Evolutionary conservation across 2,888 invertebrate genomes (phyloP).

Genomic region (Liopterus haemorrhoidalis): DNA sequence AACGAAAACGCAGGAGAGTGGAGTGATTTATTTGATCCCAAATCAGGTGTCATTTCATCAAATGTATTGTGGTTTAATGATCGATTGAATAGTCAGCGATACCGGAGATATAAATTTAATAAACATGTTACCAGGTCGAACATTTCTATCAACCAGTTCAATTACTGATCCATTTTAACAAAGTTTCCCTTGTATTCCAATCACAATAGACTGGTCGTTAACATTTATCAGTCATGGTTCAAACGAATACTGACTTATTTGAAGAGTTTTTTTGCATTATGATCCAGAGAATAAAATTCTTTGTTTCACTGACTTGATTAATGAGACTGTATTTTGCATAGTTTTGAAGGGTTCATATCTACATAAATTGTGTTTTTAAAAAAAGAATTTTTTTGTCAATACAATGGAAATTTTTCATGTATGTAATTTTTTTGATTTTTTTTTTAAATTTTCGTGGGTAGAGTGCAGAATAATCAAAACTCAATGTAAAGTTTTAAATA

Average conservation of each 20-base stretch:
- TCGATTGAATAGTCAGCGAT: conserved; percentile 3
- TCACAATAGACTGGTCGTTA: conserved; percentile 9
- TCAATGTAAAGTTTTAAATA: too few relatives aligned
- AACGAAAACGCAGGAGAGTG: too few relatives aligned
- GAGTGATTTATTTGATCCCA: not conserved
- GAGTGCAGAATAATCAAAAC: too few relatives aligned
- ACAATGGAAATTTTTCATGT: not conserved
- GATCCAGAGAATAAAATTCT: not conserved
- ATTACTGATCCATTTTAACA: conserved; percentile 10
- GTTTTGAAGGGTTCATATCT: not conserved
- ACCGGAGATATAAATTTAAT: conserved; percentile 9
- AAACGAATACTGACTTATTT: conserved; percentile 8
- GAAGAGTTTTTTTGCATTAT: conserved; percentile 1
- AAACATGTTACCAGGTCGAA: conserved; percentile 9
- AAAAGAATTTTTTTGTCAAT: not conserved
- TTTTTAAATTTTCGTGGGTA: too few relatives aligned
- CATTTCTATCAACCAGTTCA: conserved; percentile 8
- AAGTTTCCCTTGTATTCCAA: conserved; percentile 4
- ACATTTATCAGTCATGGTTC: conserved; percentile 10
- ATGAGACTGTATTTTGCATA: conserved; percentile 3
- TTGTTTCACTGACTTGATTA: conserved; percentile 6
- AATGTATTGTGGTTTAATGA: conserved; percentile 7
- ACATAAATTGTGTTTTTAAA: not conserved
- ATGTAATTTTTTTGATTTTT: too few relatives aligned
- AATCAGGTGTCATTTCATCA: not conserved